Conservation (phyloP, 2,888 invertebrate species). For the Drosophila gaucha region DNA sequence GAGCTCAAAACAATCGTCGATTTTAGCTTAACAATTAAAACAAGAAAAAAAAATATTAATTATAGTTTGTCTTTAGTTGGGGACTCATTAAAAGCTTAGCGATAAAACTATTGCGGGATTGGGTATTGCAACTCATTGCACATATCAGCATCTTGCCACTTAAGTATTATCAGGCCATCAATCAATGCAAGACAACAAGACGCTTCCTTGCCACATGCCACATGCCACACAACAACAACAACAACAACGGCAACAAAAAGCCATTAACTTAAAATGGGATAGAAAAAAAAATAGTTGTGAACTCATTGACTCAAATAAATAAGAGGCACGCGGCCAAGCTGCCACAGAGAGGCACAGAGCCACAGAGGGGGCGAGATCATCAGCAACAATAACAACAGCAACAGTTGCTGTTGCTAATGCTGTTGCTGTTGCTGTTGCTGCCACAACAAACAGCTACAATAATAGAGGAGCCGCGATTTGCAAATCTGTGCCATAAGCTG, state of each 20-base stretch:
- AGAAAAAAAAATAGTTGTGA: slow-evolving; percentile 71
- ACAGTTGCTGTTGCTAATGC: slow-evolving; percentile 15
- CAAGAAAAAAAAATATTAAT: slow-evolving; percentile 21
- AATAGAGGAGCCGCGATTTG: slow-evolving; percentile 74
- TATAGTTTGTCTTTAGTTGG: slow-evolving; percentile 17
- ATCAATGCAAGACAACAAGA: slow-evolving; percentile 70
- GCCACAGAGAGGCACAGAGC: slow-evolving; percentile 7
- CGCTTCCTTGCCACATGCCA: slow-evolving; percentile 62
- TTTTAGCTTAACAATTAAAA: background rate
- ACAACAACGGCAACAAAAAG: slow-evolving; percentile 46
- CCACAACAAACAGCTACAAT: slow-evolving; percentile 76
- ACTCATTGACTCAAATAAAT: slow-evolving; percentile 79
- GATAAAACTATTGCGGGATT: slow-evolving; percentile 18
- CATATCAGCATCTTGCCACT: slow-evolving; percentile 68
- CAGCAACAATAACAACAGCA: slow-evolving; percentile 69
- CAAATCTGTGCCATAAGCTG: slow-evolving; percentile 79
- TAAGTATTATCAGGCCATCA: slow-evolving; percentile 71
- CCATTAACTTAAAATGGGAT: slow-evolving; percentile 53
- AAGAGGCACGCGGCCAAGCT: slow-evolving; percentile 72
- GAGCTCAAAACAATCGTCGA: background rate
- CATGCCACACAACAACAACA: slow-evolving; percentile 40
- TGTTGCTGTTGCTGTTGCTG: slow-evolving; percentile 27
- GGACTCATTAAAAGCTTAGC: slow-evolving; percentile 38
- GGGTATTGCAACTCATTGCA: slow-evolving; percentile 41
- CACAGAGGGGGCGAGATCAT: slow-evolving; percentile 47